Base-by-base conservation (phyloP, 2,888 invertebrate species). In the Parnassius orleans region DNA sequence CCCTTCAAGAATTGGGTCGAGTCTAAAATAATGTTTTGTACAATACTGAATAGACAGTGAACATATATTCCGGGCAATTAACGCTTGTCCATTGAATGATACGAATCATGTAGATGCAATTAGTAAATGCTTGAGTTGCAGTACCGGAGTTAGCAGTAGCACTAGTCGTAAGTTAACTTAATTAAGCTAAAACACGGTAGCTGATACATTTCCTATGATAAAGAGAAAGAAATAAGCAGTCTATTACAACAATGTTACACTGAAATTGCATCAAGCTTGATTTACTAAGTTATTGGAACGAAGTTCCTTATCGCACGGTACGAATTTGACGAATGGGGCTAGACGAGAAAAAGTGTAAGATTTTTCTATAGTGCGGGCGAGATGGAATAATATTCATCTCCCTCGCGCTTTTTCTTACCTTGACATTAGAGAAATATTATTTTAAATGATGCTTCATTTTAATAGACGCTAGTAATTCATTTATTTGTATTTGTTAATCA, bases 91-190 rank as follows among this genome's bases (percentile, higher is more conserved):
- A 47, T 11, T 47, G 59, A 53, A 33, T 42, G 53, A 48, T 60
- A 60, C 47, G 47, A 47, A 60, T 60, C 59, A 59, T 47, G 53
- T n/a, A 15, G 46, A n/a, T 60, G 53, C 47, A 60, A 60, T 60
- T 60, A 60, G 59, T 47, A 12, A 15, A 14, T 48, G 48, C 48
- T 14, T 14, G 48, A 47, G 46, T 52, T 53, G 44, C 53, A 46
- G 42, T 46, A 60, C 59, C 12, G 14, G 7, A 53, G 9, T n/a
- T 14, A 58, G 9, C n/a, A 19, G 44, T n/a, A 43, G 9, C 14
- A 15, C 14, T n/a, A 53, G 19, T 10, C 53, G 44, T 53, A 57
- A 43, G 52, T 52, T 58, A 53, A 53, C 53, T 60, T 60, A 60
- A 60, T 60, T 60, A 60, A 53, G 19, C 41, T 9, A 15, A 10